Evolutionary conservation across 2,888 invertebrate species (phyloP).

Genomic region (Acrocera orbiculus): DNA sequence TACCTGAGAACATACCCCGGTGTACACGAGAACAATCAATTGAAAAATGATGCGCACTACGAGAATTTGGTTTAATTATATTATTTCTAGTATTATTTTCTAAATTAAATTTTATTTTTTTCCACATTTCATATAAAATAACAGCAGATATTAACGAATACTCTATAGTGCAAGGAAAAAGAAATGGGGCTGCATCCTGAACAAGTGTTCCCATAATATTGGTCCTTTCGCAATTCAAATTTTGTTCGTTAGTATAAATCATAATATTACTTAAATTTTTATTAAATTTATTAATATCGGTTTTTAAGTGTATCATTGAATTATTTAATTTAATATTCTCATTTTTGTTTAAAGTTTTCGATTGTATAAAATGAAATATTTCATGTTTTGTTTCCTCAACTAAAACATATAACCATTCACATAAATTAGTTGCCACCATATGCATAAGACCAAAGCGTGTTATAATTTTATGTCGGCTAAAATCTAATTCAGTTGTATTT

Average conservation of each 20-base stretch:
- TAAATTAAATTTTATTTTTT: slow-evolving; percentile 47
- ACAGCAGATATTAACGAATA: slow-evolving; percentile 84
- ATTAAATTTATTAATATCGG: no score
- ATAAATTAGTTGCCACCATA: slow-evolving; percentile 72
- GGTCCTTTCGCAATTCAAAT: slow-evolving; percentile 36
- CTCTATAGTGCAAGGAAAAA: slow-evolving; percentile 80
- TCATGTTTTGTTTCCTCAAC: slow-evolving; percentile 81
- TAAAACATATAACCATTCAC: slow-evolving; percentile 79
- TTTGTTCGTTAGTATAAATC: not conserved
- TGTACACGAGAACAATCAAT: slow-evolving; percentile 75
- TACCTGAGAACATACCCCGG: slow-evolving; percentile 55
- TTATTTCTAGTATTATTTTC: slow-evolving; percentile 30
- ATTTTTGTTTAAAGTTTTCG: not conserved
- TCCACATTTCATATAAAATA: slow-evolving; percentile 81
- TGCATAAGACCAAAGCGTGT: slow-evolving; percentile 88
- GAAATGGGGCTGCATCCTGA: slow-evolving; percentile 55
- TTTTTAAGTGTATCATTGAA: not conserved
- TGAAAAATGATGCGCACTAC: slow-evolving; percentile 46
- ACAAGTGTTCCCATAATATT: slow-evolving; percentile 54
- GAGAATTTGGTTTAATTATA: slow-evolving; percentile 22
- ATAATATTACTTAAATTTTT: not conserved
- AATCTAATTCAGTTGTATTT: slow-evolving; percentile 57
- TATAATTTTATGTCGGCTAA: slow-evolving; percentile 47
- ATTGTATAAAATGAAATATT: slow-evolving; percentile 50
- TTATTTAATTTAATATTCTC: not conserved